Evolutionary conservation across 2,113 vertebrate species (phyloP), one percentile per base, ranked within the genome.

Genomic region (Bambusicola thoracicus): DNA sequence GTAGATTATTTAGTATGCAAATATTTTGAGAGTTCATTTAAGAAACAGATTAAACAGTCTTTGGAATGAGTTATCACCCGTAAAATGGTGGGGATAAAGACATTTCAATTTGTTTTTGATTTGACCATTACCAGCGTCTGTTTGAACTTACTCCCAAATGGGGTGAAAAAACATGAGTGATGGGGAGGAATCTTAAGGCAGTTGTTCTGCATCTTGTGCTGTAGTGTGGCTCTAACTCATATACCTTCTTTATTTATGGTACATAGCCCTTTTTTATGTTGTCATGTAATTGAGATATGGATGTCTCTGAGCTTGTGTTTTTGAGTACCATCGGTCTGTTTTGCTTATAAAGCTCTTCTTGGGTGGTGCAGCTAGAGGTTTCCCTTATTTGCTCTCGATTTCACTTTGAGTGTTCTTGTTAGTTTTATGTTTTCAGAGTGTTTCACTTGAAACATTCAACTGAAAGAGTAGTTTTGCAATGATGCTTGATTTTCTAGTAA

Each of bases 401-500:
- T 90, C 79, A 48, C 80, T 82, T 94, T n/a, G 86, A 90, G 87
- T 89, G 89, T 68, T 91, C 92, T 88, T 70, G 41, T 91, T 89
- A 85, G 87, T 76, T 92, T 58, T 72, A n/a, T 81, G 79, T 85
- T 95, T 92, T 94, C 78, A 58, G 82, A 56, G 75, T 81, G 63
- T 85, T 93, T 80, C 90, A 63, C 75, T 66, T 86, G 86, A 92
- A 92, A 61, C 92, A 17, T 86, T 51, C 92, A 92, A 93, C 63
- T 19, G 79, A 83, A 90, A 94, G 81, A 73, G 49, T 85, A 77
- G 88, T 51, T 95, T 85, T 92, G 70, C 92, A 91, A 82, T 93
- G 62, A 46, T 75, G 77, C 91, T 81, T 85, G 80, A 70, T 94
- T 95, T 96, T 96, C 78, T 81, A 93, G 90, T 96, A 96, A 89